A percentile compares a stretch with the other conserved stretches of the same genome.
These are phyloP conservation scores for Anarsia innoxiella DNA, from an alignment of 2,888 invertebrate species.

Conservation along the genomic window DNA sequence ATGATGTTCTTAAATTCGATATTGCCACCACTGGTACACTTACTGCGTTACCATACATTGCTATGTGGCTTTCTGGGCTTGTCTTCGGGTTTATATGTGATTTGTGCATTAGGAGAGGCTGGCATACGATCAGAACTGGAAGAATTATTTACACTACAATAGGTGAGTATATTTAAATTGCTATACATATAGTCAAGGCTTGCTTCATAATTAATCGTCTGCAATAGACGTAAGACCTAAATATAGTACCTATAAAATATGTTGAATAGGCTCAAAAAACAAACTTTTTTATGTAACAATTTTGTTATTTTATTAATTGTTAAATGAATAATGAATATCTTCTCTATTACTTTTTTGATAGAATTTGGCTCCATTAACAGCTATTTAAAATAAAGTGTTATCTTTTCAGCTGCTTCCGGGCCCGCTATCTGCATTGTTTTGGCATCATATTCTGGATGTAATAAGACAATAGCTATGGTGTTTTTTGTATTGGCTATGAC, in stretches of 20 bases:
- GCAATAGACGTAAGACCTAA: background rate
- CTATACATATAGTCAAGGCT: background rate
- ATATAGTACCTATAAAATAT: background rate
- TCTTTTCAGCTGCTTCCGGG: slow-evolving; percentile 73
- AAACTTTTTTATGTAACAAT: background rate
- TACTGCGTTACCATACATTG: slow-evolving; percentile 78
- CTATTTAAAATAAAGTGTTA: background rate
- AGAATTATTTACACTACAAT: slow-evolving; percentile 80
- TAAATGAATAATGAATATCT: background rate
- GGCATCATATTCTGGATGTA: slow-evolving; percentile 78
- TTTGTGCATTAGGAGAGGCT: slow-evolving; percentile 75
- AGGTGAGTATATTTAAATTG: slow-evolving; percentile 52
- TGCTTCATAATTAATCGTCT: background rate
- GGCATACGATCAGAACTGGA: slow-evolving; percentile 74
- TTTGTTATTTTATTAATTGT: background rate
- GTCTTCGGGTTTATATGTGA: slow-evolving; percentile 80
- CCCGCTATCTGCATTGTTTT: slow-evolving; percentile 78
- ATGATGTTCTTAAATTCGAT: slow-evolving; percentile 77
- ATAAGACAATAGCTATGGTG: slow-evolving; percentile 64
- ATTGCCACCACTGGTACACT: slow-evolving; percentile 77
- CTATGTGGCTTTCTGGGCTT: slow-evolving; percentile 79
- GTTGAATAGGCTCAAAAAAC: background rate
- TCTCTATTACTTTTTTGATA: background rate
- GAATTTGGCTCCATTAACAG: background rate
- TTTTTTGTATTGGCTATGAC: slow-evolving; percentile 78